Evolutionary conservation across 2,797 vertebrate species (phyloP), one percentile per base, ranked within the genome.

Genomic region (Danio aesculapii): DNA sequence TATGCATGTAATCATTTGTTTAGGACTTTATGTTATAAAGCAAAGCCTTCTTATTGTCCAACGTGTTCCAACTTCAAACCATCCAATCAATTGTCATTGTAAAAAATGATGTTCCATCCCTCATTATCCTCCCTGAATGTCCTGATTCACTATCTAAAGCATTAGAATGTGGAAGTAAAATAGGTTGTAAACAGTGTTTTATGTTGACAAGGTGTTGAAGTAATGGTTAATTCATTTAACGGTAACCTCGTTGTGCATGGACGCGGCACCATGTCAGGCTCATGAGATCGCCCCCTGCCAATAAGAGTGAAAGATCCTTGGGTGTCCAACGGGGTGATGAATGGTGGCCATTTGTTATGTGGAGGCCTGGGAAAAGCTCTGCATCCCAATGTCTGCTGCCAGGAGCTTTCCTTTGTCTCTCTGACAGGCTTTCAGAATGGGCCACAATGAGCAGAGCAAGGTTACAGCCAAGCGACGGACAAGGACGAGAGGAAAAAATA

Each of bases 261-360:
- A 75, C 53, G 39, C 73, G 72, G 76, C 69, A 77, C 46, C 58
- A 46, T 46, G 77, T 81, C 67, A 79, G 44, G 14, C 63, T 81
- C 82, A 77, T 83, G 81, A 66, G 83, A 90, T 83, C 83, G 81
- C 81, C 81, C 84, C 70, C 69, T 50, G 83, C 81, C 64, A 70
- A 89, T 78, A 84, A 84, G 81, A 90, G 85, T 81, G 83, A 86
- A 85, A 82, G 86, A 88, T 88, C 85, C 61, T 88, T 86, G 79
- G 83, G 86, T 88, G 87, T 84, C 91, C 88, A 62, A 62, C 90
- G 88, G 90, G 84, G 89, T 90, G 91, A 93, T 93, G 89, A 93
- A 93, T 90, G 88, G 83, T 84, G 81, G 63, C 84, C 79, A 89
- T 92, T 92, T 90, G 89, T 93, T 89, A 90, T 90, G 86, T 85